These are phyloP conservation scores for Platycnemis pennipes DNA, from an alignment of 2,888 invertebrate genomes.

Conservation along the genomic window DNA sequence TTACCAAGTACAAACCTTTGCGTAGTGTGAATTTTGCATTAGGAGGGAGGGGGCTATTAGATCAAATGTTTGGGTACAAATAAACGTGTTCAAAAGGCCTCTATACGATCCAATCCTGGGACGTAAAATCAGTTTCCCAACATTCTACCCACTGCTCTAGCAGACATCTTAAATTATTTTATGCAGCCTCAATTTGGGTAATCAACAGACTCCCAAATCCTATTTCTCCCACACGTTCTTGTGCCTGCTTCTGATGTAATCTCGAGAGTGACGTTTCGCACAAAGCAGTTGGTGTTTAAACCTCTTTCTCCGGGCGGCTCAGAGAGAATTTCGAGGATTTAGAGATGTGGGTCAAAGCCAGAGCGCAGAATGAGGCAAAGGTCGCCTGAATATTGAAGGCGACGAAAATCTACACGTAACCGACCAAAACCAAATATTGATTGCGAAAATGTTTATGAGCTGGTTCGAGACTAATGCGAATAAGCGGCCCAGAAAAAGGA, in stretches of 20 bases:
- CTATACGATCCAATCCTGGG: too few species aligned
- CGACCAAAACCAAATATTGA: not conserved
- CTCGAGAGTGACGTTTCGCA: not conserved
- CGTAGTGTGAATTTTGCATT: too few species aligned
- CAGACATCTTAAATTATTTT: too few species aligned
- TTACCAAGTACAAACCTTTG: too few species aligned
- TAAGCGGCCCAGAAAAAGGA: not conserved
- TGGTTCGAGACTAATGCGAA: not conserved
- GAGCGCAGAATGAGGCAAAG: not conserved
- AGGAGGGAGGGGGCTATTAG: too few species aligned
- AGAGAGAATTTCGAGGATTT: not conserved
- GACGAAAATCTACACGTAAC: not conserved
- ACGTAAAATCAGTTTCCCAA: too few species aligned
- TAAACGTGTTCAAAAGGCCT: too few species aligned
- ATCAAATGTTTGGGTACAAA: too few species aligned
- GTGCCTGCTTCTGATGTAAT: not conserved
- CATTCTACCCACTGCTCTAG: too few species aligned
- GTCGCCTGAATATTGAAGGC: not conserved
- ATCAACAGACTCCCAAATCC: too few species aligned
- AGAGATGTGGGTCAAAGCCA: not conserved
- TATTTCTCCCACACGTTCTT: too few species aligned
- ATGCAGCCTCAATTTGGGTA: too few species aligned
- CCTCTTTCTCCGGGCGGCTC: not conserved
- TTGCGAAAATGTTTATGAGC: not conserved
- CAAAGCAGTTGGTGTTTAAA: not conserved